A percentile compares a stretch with the other conserved stretches of the same genome.
Evolutionary conservation across 1,140 invertebrate genomes (phyloP).

Genomic region (Belonocnema kinseyi): DNA sequence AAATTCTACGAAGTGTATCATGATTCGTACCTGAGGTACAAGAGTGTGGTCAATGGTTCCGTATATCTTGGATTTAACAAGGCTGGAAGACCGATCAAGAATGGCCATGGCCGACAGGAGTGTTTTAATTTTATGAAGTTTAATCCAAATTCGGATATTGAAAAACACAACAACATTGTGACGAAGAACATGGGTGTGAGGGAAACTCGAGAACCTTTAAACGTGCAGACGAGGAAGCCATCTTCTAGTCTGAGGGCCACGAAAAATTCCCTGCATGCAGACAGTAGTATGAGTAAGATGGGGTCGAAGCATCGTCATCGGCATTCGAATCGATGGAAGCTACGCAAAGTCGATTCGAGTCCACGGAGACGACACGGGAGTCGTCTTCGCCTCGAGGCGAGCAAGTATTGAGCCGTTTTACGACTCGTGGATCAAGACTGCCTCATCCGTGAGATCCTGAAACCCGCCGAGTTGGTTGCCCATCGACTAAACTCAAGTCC

Average conservation of each 20-base stretch:
- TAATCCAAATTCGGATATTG: constrained; percentile 73
- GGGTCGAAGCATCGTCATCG: constrained; percentile 68
- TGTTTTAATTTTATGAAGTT: constrained; percentile 77
- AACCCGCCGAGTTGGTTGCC: constrained; percentile 54
- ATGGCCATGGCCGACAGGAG: constrained; percentile 66
- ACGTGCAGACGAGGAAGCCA: constrained; percentile 50
- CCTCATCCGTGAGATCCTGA: constrained; percentile 59
- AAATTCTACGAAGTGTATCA: constrained; percentile 76
- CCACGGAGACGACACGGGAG: constrained; percentile 64
- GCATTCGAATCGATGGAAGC: constrained; percentile 70
- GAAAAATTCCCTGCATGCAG: constrained; percentile 60
- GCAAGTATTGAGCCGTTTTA: constrained; percentile 67
- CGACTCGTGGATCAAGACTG: constrained; percentile 74
- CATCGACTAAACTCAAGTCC: constrained; percentile 14
- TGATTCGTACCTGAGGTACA: constrained; percentile 75
- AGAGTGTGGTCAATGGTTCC: constrained; percentile 69
- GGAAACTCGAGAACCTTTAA: constrained; percentile 54
- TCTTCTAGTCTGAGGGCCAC: constrained; percentile 48
- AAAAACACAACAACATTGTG: constrained; percentile 74
- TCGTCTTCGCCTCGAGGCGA: constrained; percentile 63
- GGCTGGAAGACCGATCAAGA: constrained; percentile 72
- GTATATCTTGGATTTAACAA: constrained; percentile 76
- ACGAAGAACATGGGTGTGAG: constrained; percentile 66
- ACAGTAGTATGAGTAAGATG: constrained; percentile 47
- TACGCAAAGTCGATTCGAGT: constrained; percentile 53